These are phyloP conservation scores for Heliconius ismenius DNA, from an alignment of 2,888 invertebrate species.

Conservation along the genomic window DNA sequence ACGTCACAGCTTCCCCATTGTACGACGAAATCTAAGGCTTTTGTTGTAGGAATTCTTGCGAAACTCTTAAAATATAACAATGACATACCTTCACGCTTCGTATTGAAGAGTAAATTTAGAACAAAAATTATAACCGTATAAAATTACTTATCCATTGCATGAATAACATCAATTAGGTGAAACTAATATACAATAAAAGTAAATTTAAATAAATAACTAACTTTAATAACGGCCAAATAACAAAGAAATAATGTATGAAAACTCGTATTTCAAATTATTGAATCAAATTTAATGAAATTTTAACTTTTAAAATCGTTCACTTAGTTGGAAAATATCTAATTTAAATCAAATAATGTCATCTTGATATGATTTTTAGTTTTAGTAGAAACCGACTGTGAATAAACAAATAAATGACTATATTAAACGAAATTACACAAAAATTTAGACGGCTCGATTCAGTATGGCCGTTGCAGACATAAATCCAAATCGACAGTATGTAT, in stretches of 20 bases:
- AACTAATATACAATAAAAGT: neutral
- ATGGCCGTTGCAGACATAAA: no score
- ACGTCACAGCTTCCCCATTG: neutral
- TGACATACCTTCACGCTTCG: slow-evolving; percentile 7
- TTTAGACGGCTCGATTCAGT: no score
- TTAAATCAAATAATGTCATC: no score
- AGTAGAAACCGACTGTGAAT: no score
- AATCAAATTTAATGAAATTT: no score
- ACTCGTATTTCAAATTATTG: no score
- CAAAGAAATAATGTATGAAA: neutral
- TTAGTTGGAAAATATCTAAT: no score
- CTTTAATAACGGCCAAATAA: neutral
- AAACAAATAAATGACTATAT: no score
- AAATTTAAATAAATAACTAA: neutral
- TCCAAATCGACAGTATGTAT: no score
- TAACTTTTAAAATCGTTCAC: no score
- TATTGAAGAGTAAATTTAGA: neutral
- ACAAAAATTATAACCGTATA: neutral
- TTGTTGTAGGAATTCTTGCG: slow-evolving; percentile 14
- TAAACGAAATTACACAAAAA: no score
- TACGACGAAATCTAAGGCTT: slow-evolving; percentile 6
- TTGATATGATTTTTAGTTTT: no score
- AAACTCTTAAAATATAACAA: slow-evolving; percentile 23
- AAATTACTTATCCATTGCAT: neutral
- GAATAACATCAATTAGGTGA: neutral